A percentile compares a stretch with the other conserved stretches of the same genome.
Evolutionary conservation across 2,797 vertebrate species (phyloP).

Genomic region (Sciurus vulgaris): DNA sequence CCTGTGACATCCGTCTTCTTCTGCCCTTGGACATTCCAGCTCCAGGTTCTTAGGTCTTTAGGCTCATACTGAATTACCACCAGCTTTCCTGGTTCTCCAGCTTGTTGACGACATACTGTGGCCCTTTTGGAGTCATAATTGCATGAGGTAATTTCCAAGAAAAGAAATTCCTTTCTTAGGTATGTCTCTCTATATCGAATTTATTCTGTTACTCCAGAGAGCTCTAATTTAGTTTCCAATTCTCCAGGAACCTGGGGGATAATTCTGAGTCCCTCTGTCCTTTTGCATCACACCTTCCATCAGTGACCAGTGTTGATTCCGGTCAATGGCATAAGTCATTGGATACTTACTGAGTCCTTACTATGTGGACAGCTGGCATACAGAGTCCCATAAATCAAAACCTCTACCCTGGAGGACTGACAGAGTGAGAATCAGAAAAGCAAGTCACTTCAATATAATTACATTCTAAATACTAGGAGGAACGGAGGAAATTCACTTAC

Average conservation of each 20-base stretch:
- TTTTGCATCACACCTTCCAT: background rate
- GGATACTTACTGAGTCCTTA: background rate
- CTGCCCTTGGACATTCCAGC: background rate
- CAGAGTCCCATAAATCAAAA: background rate
- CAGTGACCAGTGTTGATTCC: background rate
- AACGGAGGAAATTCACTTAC: background rate
- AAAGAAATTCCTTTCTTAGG: background rate
- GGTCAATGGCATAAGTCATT: background rate
- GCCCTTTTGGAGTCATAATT: background rate
- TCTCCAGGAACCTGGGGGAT: constrained; percentile 7
- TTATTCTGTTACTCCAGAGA: background rate
- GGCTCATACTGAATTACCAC: background rate
- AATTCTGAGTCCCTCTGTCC: background rate
- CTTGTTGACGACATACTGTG: background rate
- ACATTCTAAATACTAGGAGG: background rate
- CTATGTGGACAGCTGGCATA: background rate
- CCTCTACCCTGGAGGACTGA: background rate
- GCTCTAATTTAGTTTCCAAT: background rate
- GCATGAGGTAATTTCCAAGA: background rate
- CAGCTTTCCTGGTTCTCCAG: background rate
- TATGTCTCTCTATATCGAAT: background rate
- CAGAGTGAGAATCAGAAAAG: background rate
- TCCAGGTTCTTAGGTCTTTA: background rate
- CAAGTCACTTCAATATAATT: background rate
- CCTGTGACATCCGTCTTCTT: background rate